Base-by-base conservation (phyloP, 2,113 vertebrate species). In the Tachycineta bicolor region DNA sequence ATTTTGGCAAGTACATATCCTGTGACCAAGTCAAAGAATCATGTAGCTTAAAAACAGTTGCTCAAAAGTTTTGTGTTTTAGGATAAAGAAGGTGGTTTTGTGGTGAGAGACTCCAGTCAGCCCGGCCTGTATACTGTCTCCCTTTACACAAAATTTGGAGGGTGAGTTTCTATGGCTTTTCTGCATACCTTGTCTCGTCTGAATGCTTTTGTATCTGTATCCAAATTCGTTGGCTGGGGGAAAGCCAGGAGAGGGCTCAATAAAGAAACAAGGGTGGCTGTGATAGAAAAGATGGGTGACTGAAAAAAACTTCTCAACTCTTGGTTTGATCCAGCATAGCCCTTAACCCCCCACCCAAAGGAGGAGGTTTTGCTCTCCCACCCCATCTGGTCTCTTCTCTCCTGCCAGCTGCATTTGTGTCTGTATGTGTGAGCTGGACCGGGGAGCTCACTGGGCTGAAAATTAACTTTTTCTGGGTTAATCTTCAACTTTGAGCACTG, bases 61-160 rank as follows among this genome's bases (percentile, higher is more conserved):
- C 74, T 52, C 63, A 55, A 83, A 89, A 58, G 19, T 28, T 71
- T 95, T 98, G 85, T 24, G 47, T 98, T 98, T 92, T 92, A 99
- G 99, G 99, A 98, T 96, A 99, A 99, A 98, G 99, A 99, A 96
- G 99, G 99, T 47, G 98, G 98, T 22, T 99, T 99, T 97, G 98
- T 99, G 67, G 99, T 99, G 81, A 98, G 99, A 89, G 98, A 99
- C 85, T 99, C 99, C 82, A 99, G 99, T 91, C 98, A 98, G 44
- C 93, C 97, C 10, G 99, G 98, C 77, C 88, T 98, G 33, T 99
- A 99, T 94, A 99, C 99, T 0, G 99, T 99, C 41, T 99, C 99
- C 19, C 97, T 99, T 33, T 99, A 99, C 62, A 98, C 98, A 74
- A 99, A 99, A 92, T 98, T 98, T 82, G 94, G 98, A 94, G 98